Percentiles rank a stretch among this genome's conserved stretches.
Evolutionary conservation across 2,113 vertebrate genomes (phyloP).

Genomic region (Pelobates fuscus): DNA sequence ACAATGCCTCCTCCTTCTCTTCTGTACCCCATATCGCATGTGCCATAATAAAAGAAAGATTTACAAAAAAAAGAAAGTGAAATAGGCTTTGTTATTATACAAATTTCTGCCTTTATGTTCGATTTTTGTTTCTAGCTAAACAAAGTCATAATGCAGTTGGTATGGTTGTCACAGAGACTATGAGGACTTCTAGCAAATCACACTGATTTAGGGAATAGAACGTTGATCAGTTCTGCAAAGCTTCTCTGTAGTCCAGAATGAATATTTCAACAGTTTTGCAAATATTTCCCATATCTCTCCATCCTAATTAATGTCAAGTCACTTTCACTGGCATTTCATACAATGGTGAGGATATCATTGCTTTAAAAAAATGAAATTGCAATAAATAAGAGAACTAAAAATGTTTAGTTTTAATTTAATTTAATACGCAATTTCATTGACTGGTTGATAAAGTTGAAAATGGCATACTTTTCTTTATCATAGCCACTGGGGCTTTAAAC

Average conservation of each 20-base stretch:
- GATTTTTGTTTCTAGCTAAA: too few species aligned
- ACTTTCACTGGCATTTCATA: neutral
- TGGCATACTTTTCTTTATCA: neutral
- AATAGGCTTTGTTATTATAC: too few species aligned
- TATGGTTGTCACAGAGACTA: too few species aligned
- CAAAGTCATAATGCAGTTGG: too few species aligned
- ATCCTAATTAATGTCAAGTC: conserved; percentile 16
- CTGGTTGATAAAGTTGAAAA: conserved; percentile 10
- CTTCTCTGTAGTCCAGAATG: neutral
- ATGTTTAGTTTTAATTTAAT: neutral
- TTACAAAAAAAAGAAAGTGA: too few species aligned
- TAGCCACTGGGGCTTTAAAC: neutral
- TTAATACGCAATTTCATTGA: neutral
- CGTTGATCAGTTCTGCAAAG: neutral
- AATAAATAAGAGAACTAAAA: neutral
- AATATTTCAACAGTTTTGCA: neutral
- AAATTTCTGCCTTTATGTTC: too few species aligned
- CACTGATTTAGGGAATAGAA: neutral
- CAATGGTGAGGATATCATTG: neutral
- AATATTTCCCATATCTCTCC: neutral
- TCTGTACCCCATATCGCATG: too few species aligned
- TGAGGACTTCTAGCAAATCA: neutral
- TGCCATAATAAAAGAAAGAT: too few species aligned
- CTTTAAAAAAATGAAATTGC: neutral
- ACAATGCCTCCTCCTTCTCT: too few species aligned